Evolutionary conservation across 2,113 vertebrate species (phyloP), one percentile per base, ranked within the genome.

Genomic region (Alectura lathami): DNA sequence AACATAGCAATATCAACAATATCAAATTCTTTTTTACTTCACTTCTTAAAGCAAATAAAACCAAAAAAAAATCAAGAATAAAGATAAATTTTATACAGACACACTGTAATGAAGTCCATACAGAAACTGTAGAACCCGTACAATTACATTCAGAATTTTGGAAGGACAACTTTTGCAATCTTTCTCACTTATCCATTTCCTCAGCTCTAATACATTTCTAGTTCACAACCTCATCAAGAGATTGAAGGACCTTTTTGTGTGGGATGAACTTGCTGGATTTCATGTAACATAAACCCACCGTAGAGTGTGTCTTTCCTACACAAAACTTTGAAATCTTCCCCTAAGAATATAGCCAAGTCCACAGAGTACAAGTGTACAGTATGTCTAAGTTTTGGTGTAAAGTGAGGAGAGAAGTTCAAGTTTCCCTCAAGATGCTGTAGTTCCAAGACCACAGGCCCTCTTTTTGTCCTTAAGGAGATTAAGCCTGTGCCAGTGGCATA

Each of bases 391-490:
- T 70, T 57, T 56, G n/a, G 26, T 26, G n/a, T 15, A 45, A 63
- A 81, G 8, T 3, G 40, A 82, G 34, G 13, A 80, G 9, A 74
- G 3, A 45, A 2, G 23, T 68, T 60, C 34, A 2, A 2, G 12
- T 17, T 83, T 87, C 30, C 14, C 32, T 20, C 73, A 38, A 14
- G 3, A 9, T 1, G 0, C 5, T 14, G 13, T 0, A 0, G 27
- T 59, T 68, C 32, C 56, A 86, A 66, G 24, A 74, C 15, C 45
- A 80, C 53, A 64, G 34, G 36, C 4, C 9, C 24, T 13, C 3
- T 38, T 80, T 53, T n/a, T 30, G 8, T 47, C 53, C 84, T n/a
- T 24, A 51, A 64, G 48, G 75, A 87, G 86, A 73, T 50, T 9
- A 66, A 36, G 8, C 15, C 6, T 57, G 23, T 0, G 4, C 11